Conservation (phyloP, 2,888 invertebrate species). For the Eulithis testata region DNA sequence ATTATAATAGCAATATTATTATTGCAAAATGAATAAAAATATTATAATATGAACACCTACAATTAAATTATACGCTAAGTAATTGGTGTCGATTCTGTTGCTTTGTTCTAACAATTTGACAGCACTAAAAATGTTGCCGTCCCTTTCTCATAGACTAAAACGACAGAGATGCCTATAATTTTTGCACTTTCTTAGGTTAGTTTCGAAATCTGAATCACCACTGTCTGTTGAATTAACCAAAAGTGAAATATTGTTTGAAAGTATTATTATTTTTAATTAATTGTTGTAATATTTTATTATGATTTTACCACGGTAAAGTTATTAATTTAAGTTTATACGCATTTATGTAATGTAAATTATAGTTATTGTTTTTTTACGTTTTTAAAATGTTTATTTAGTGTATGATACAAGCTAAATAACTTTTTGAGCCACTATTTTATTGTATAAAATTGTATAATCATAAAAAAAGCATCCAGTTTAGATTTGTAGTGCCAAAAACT, state of each 20-base stretch:
- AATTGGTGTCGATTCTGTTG: no score
- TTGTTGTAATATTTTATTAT: background rate
- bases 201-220: no score
- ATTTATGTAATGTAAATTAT: constrained; percentile 10
- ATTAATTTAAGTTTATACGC: constrained; percentile 6
- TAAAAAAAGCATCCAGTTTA: constrained; percentile 16
- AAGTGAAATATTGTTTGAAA: constrained; percentile 9
- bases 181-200: no score
- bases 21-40: constrained; percentile 6
- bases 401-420: constrained; percentile 27
- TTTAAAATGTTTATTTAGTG: constrained; percentile 19
- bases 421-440: constrained; percentile 21
- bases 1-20: constrained; percentile 11
- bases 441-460: no score
- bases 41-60: no score
- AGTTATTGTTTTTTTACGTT: constrained; percentile 15
- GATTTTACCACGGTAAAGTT: background rate
- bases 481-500: constrained; percentile 64
- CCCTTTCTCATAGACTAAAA: no score
- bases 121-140: no score
- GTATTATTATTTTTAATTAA: constrained; percentile 10
- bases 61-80: no score
- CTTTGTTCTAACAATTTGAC: no score
- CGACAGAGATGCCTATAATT: no score
- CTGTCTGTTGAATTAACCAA: background rate